phyloP scores from a whole-genome alignment of 2,888 invertebrate species.

The Leptogaster cylindrica region DNA sequence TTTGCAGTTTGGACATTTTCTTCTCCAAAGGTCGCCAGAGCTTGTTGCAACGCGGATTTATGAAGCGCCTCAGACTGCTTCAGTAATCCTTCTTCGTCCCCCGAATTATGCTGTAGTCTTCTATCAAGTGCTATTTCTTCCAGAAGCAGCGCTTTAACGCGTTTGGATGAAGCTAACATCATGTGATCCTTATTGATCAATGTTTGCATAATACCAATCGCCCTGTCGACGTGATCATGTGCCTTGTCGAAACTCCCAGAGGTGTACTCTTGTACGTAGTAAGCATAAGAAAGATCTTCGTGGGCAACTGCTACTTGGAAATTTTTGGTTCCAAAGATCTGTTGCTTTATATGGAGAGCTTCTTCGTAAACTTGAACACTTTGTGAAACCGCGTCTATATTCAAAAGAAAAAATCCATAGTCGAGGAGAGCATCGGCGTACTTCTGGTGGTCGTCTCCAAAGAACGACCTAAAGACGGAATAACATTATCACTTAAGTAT shows the following conservation, averaged over 20 bases:
- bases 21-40: conserved; percentile 86
- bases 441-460: conserved; percentile 75
- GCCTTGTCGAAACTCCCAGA: conserved; percentile 85
- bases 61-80: conserved; percentile 84
- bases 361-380: conserved; percentile 86
- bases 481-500: conserved; percentile 19
- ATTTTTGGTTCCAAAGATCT: conserved; percentile 82
- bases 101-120: conserved; percentile 61
- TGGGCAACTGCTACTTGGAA: conserved; percentile 88
- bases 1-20: conserved; percentile 94
- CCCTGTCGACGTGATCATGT: conserved; percentile 80
- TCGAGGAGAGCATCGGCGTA: conserved; percentile 85
- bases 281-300: conserved; percentile 91
- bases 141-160: conserved; percentile 89
- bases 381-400: conserved; percentile 83
- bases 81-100: conserved; percentile 67
- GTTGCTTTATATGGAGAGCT: conserved; percentile 75
- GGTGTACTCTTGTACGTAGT: conserved; percentile 91
- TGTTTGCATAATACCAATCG: conserved; percentile 80
- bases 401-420: conserved; percentile 89
- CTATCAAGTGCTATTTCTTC: conserved; percentile 93
- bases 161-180: conserved; percentile 85
- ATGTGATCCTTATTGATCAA: conserved; percentile 83
- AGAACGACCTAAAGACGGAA: conserved; percentile 59
- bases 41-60: conserved; percentile 78